These are phyloP conservation scores for Branchinecta sandiegonensis DNA, from an alignment of 2,888 invertebrate genomes.

Conservation along the genomic window DNA sequence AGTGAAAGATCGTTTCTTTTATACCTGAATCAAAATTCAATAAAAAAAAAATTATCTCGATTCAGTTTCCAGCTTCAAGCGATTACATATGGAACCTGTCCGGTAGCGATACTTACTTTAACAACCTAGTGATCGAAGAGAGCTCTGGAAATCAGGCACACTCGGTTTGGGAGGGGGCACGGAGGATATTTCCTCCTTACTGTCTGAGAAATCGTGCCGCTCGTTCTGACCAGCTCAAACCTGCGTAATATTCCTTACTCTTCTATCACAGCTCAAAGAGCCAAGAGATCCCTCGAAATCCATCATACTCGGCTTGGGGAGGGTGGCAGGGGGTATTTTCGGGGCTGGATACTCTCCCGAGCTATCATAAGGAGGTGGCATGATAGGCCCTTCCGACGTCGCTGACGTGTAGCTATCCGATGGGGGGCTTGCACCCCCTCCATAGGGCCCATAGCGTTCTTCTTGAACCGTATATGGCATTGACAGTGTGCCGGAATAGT, in stretches of 20 bases:
- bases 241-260: conserved; percentile 45
- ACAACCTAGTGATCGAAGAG: no score
- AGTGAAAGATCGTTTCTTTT: no score
- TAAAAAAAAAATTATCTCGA: no score
- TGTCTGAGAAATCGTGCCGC: not conserved
- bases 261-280: conserved; percentile 41
- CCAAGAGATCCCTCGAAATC: conserved; percentile 43
- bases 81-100: no score
- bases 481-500: not conserved
- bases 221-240: conserved; percentile 33
- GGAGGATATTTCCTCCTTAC: no score
- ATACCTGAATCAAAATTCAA: no score
- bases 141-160: no score
- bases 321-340: conserved; percentile 25
- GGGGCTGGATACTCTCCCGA: not conserved
- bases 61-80: no score
- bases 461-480: conserved; percentile 5
- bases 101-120: no score
- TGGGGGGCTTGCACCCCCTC: not conserved
- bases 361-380: conserved; percentile 14
- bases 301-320: conserved; percentile 29
- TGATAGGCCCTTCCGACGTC: conserved; percentile 17
- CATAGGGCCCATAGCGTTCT: conserved; percentile 1
- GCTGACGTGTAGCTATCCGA: conserved; percentile 20
- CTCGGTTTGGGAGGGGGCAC: no score